A percentile compares a stretch with the other conserved stretches of the same genome.
Evolutionary conservation across 2,797 vertebrate genomes (phyloP).

Genomic region (Holocentrus rufus): DNA sequence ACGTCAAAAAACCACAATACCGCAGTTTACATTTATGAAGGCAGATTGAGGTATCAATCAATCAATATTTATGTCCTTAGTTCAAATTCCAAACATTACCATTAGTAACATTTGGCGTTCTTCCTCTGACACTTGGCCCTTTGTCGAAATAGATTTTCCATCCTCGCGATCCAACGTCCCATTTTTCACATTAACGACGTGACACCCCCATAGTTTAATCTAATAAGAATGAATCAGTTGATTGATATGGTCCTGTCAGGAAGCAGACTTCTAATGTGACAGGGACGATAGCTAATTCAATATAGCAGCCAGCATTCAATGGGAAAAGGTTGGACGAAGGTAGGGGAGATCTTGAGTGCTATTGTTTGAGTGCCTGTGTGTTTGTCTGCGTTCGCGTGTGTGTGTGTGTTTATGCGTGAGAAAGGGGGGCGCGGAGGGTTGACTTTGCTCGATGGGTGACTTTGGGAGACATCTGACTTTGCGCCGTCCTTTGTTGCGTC

Average conservation of each 20-base stretch:
- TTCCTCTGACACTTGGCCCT: slow-evolving; percentile 67
- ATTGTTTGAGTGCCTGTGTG: slow-evolving; percentile 36
- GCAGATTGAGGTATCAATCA: slow-evolving; percentile 53
- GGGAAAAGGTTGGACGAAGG: slow-evolving; percentile 39
- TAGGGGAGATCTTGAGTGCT: slow-evolving; percentile 18
- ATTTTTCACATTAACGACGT: slow-evolving; percentile 77
- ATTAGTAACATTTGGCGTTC: slow-evolving; percentile 63
- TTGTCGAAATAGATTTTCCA: slow-evolving; percentile 71
- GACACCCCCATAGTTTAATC: slow-evolving; percentile 74
- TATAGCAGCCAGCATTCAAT: slow-evolving; percentile 54
- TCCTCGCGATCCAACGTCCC: slow-evolving; percentile 52
- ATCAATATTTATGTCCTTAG: slow-evolving; percentile 63
- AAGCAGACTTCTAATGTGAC: slow-evolving; percentile 65
- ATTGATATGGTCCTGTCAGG: slow-evolving; percentile 74
- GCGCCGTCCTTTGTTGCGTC: slow-evolving; percentile 65
- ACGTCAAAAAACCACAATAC: slow-evolving; percentile 25
- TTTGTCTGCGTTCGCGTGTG: slow-evolving; percentile 5
- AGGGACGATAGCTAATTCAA: slow-evolving; percentile 69
- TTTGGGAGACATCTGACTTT: slow-evolving; percentile 77
- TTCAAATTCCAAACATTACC: slow-evolving; percentile 65
- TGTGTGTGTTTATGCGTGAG: background rate
- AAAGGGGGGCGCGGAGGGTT: background rate
- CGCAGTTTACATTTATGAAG: slow-evolving; percentile 37
- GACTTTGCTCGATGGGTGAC: slow-evolving; percentile 48
- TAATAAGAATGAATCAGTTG: slow-evolving; percentile 77